Conservation (phyloP, 2,113 vertebrate species). For the Mustela lutreola region DNA sequence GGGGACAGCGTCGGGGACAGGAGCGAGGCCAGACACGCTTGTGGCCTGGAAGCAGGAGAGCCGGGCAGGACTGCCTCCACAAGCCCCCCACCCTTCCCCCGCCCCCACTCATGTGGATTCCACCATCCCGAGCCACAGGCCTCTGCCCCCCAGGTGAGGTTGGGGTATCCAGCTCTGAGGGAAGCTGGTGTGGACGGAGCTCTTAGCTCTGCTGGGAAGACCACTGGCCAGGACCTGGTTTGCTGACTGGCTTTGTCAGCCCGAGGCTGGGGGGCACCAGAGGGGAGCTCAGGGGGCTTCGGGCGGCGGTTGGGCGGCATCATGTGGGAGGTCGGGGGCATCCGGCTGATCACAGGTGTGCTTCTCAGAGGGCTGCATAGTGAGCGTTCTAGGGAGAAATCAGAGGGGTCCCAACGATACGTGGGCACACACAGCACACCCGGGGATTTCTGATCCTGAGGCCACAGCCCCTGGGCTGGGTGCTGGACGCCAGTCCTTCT, state of each 20-base stretch:
- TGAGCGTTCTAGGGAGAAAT: neutral
- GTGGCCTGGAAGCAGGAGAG: neutral
- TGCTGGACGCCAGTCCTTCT: neutral
- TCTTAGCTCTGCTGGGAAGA: neutral
- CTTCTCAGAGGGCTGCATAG: no score
- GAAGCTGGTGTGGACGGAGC: neutral
- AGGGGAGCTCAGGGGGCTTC: neutral
- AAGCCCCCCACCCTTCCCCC: no score
- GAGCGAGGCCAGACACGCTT: neutral
- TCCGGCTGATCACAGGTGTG: no score
- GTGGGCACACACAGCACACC: accelerated
- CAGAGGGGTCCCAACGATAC: neutral
- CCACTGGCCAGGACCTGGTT: neutral
- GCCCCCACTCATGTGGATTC: no score
- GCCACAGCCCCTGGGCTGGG: neutral
- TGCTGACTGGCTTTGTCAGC: neutral
- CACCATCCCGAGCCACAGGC: no score
- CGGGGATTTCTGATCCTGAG: neutral
- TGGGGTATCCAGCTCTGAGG: neutral
- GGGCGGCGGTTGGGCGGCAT: neutral
- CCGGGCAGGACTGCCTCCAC: neutral
- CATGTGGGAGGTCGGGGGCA: neutral
- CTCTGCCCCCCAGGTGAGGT: neutral
- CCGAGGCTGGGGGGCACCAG: neutral
- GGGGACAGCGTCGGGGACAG: neutral